These are phyloP conservation scores for Sisyra nigra DNA, from an alignment of 2,888 invertebrate species.

Conservation along the genomic window DNA sequence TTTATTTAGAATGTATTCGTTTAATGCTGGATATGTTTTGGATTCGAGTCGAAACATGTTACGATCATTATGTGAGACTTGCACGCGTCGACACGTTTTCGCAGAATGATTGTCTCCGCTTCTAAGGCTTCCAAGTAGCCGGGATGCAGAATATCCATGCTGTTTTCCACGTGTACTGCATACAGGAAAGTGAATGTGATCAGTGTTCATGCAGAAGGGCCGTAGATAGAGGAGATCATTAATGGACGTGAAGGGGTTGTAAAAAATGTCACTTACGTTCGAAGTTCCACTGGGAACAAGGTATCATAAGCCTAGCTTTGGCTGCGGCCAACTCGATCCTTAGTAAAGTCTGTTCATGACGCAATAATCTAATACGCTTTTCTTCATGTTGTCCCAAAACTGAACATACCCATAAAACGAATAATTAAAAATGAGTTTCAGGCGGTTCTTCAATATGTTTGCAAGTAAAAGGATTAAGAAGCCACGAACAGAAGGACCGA, in stretches of 20 bases:
- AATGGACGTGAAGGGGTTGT: background rate
- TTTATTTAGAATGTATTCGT: constrained; percentile 1
- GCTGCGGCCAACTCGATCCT: constrained; percentile 32
- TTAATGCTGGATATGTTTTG: constrained; percentile 13
- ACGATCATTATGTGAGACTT: constrained; percentile 35
- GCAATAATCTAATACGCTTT: background rate
- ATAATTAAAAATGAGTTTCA: constrained; percentile 27
- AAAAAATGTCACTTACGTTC: constrained; percentile 28
- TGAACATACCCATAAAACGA: constrained; percentile 8
- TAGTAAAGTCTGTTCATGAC: constrained; percentile 25
- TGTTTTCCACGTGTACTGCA: constrained; percentile 4
- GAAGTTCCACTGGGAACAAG: constrained; percentile 34
- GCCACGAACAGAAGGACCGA: constrained; percentile 58
- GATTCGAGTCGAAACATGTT: constrained; percentile 31
- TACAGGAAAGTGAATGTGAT: background rate
- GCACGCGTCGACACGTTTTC: constrained; percentile 18
- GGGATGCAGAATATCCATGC: constrained; percentile 4
- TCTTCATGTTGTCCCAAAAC: constrained; percentile 3
- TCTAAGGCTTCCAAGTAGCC: constrained; percentile 3
- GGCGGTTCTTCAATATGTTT: constrained; percentile 49
- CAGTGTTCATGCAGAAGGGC: constrained; percentile 2
- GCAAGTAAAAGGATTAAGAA: constrained; percentile 59
- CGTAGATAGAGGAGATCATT: background rate
- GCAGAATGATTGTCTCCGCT: constrained; percentile 4
- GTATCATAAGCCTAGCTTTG: constrained; percentile 34